Conservation (phyloP, 2,113 vertebrate genomes). For the Petaurus breviceps region DNA sequence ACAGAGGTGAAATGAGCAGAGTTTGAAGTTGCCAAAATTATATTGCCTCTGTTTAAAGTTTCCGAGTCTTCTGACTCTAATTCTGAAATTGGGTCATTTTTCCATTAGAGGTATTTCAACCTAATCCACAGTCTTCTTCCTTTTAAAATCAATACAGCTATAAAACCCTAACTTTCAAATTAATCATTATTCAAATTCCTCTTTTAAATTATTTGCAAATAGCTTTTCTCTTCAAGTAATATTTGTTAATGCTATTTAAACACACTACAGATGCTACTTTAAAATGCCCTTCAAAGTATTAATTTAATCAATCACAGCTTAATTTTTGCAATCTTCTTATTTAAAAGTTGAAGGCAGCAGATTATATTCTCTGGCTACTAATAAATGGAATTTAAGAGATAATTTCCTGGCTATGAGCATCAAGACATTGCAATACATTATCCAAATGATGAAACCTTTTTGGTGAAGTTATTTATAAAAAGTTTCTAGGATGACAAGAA, state of each 20-base stretch:
- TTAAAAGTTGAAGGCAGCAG: neutral
- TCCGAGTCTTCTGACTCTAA: neutral
- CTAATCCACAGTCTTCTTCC: neutral
- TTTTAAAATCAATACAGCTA: slow-evolving; percentile 11
- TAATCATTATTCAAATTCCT: neutral
- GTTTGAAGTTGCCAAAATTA: neutral
- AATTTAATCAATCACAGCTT: slow-evolving; percentile 10
- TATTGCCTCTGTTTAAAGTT: fast-evolving
- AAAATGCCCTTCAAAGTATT: neutral
- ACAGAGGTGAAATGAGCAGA: neutral
- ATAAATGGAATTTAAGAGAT: neutral
- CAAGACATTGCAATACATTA: neutral
- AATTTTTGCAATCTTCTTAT: neutral
- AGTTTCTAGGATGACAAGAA: neutral
- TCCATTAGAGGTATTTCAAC: neutral
- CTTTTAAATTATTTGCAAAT: slow-evolving; percentile 25
- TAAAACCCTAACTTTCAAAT: neutral
- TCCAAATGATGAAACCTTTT: neutral
- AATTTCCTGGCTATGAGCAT: neutral
- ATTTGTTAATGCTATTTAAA: neutral
- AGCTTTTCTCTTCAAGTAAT: neutral
- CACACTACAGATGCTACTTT: neutral
- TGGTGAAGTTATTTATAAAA: slow-evolving; percentile 7
- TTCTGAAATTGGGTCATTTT: neutral
- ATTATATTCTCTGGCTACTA: slow-evolving; percentile 21